A percentile compares a stretch with the other conserved stretches of the same genome.
Conservation (phyloP, 2,113 vertebrate genomes). For the Silurus asotus region DNA sequence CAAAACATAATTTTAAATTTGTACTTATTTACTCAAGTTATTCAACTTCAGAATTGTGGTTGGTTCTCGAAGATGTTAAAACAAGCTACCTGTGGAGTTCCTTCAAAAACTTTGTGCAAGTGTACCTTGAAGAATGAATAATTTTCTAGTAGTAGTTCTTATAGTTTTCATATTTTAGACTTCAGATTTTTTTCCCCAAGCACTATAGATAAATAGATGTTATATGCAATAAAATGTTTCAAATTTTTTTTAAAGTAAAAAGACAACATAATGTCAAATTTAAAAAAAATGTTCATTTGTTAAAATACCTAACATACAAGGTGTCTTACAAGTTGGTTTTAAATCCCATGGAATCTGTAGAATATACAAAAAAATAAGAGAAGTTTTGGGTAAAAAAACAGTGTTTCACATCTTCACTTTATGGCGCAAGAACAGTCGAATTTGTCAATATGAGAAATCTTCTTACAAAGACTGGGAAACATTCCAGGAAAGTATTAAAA, state of each 20-base stretch:
- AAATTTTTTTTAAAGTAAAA: neutral
- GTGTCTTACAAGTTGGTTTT: neutral
- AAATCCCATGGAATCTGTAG: neutral
- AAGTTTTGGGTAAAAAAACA: neutral
- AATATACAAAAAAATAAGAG: neutral
- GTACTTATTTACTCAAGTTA: no score
- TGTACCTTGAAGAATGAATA: no score
- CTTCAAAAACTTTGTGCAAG: neutral
- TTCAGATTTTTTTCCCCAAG: no score
- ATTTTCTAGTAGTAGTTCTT: no score
- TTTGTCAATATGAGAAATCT: conserved; percentile 18
- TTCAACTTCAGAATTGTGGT: neutral
- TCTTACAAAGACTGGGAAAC: neutral
- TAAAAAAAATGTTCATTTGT: no score
- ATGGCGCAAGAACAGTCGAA: conserved; percentile 14
- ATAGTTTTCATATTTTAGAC: no score
- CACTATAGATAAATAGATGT: neutral
- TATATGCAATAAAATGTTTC: neutral
- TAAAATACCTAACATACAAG: no score
- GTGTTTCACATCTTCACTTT: neutral
- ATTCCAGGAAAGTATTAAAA: conserved; percentile 22
- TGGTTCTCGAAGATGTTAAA: neutral
- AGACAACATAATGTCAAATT: neutral
- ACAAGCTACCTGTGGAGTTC: neutral
- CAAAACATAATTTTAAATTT: neutral